These are phyloP conservation scores for Trichonephila clavata DNA, from an alignment of 1,140 invertebrate genomes.

Conservation along the genomic window DNA sequence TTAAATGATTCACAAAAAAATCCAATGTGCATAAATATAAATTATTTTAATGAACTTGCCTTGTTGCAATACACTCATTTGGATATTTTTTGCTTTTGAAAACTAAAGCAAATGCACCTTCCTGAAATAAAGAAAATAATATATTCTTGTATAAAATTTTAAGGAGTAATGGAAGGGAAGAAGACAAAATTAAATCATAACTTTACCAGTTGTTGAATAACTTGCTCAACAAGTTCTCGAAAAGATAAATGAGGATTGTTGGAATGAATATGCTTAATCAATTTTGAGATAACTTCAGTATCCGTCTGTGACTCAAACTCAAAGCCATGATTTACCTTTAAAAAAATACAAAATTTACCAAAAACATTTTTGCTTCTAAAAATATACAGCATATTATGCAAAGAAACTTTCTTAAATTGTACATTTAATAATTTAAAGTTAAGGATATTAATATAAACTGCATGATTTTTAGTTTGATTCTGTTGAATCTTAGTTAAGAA, in stretches of 20 bases:
- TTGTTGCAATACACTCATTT: constrained; percentile 97
- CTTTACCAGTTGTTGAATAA: constrained; percentile 95
- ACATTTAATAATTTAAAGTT: no score
- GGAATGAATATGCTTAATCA: constrained; percentile 95
- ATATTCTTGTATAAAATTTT: neutral
- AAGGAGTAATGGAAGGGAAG: no score
- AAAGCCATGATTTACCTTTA: constrained; percentile 91
- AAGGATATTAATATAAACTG: no score
- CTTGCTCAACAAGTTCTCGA: constrained; percentile 97
- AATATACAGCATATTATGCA: no score
- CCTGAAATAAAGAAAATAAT: constrained; percentile 84
- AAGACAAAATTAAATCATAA: constrained; percentile 78
- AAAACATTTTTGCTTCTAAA: no score
- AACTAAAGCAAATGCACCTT: constrained; percentile 99
- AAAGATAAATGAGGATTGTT: constrained; percentile 95
- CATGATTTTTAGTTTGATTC: no score
- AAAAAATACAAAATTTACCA: constrained; percentile 30
- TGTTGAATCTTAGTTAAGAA: no score
- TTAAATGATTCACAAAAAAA: no score
- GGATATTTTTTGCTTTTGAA: constrained; percentile 98
- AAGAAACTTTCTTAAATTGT: no score
- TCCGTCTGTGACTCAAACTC: constrained; percentile 99
- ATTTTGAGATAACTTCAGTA: constrained; percentile 98
- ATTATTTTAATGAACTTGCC: constrained; percentile 81
- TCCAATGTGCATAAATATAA: no score